Evolutionary conservation across 2,113 vertebrate genomes (phyloP).

Genomic region (Cheirogaleus medius): DNA sequence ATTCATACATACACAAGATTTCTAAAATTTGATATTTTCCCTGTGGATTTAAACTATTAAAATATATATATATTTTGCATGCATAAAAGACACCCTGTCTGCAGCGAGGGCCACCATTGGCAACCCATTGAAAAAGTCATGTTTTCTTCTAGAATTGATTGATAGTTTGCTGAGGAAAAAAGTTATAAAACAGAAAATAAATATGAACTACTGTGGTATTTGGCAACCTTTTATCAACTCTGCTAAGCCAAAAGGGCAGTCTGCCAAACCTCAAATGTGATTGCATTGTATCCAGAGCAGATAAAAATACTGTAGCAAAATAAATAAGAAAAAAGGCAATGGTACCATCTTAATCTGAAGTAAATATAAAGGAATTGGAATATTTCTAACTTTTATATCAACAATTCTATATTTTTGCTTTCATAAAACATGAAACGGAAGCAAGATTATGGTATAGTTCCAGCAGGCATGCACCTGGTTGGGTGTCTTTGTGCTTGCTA

Average conservation of each 20-base stretch:
- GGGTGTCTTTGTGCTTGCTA: neutral
- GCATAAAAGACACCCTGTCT: constrained; percentile 46
- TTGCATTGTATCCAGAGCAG: constrained; percentile 66
- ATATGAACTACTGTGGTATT: constrained; percentile 78
- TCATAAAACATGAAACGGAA: neutral
- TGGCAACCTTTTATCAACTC: constrained; percentile 81
- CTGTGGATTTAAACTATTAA: constrained; percentile 19
- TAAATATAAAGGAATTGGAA: neutral
- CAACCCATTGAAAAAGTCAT: constrained; percentile 56
- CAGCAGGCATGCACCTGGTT: neutral
- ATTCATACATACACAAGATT: neutral
- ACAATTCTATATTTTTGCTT: neutral
- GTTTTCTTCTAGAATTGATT: constrained; percentile 71
- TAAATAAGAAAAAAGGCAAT: constrained; percentile 44
- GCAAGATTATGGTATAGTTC: neutral
- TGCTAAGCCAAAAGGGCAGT: constrained; percentile 77
- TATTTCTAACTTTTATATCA: neutral
- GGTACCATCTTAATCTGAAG: constrained; percentile 43
- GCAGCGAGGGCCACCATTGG: constrained; percentile 19
- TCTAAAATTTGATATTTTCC: constrained; percentile 4
- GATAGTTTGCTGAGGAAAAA: constrained; percentile 70
- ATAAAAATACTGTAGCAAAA: constrained; percentile 64
- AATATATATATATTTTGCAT: neutral
- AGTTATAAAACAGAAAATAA: constrained; percentile 78
- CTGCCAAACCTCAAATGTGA: constrained; percentile 78